Conservation (phyloP, 2,888 invertebrate species). For the Leucophenga maculata region DNA sequence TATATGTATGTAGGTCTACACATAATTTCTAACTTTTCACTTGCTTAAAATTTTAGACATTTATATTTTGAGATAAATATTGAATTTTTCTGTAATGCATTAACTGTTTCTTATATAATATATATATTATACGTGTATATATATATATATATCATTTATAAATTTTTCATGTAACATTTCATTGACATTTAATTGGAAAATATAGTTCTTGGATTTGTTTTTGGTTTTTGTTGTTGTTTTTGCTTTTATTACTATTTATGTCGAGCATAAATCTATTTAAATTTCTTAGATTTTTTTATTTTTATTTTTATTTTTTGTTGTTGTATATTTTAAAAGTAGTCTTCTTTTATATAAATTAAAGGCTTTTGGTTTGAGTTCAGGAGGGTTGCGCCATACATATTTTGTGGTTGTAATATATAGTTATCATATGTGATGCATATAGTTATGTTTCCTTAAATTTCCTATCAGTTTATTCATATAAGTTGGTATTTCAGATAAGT, state of each 20-base stretch:
- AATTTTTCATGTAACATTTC: constrained; percentile 33
- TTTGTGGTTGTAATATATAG: constrained; percentile 25
- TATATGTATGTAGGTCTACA: constrained; percentile 11
- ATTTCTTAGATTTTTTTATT: not conserved
- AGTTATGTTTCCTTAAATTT: constrained; percentile 19
- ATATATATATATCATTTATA: constrained; percentile 41
- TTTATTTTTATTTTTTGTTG: constrained; percentile 21
- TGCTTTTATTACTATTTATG: constrained; percentile 15
- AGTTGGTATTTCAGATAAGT: no score
- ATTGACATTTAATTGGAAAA: constrained; percentile 55
- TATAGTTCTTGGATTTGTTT: constrained; percentile 34
- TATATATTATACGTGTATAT: constrained; percentile 39
- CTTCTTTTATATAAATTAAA: constrained; percentile 59
- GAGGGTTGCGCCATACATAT: constrained; percentile 49
- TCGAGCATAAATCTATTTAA: constrained; percentile 12
- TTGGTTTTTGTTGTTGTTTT: constrained; percentile 5
- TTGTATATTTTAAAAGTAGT: constrained; percentile 56
- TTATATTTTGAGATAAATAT: constrained; percentile 3
- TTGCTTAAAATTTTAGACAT: constrained; percentile 22
- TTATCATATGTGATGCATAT: constrained; percentile 21
- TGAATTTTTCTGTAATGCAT: constrained; percentile 37
- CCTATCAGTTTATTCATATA: no score
- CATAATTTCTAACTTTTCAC: constrained; percentile 16
- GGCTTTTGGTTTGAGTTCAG: constrained; percentile 59
- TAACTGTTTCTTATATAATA: constrained; percentile 38